phyloP scores from a whole-genome alignment of 2,113 vertebrate species.

The Lucifuga dentata region DNA sequence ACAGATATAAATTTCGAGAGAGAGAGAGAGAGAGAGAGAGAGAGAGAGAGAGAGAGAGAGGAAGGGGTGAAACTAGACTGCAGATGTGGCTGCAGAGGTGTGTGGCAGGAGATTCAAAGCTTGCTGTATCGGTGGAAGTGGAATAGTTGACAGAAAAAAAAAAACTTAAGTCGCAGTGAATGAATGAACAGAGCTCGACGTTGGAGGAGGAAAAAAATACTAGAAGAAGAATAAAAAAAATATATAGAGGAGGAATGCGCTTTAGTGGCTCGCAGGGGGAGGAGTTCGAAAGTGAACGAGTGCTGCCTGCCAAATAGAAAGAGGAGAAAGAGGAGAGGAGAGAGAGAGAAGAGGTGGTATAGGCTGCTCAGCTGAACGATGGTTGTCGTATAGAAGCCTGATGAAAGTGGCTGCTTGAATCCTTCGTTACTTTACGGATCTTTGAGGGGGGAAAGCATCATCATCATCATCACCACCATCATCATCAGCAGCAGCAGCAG shows the following conservation, averaged over 20 bases:
- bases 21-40: no score
- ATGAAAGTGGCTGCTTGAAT: constrained; percentile 61
- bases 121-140: constrained; percentile 33
- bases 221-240: no score
- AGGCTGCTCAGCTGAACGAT: constrained; percentile 62
- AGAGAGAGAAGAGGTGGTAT: constrained; percentile 58
- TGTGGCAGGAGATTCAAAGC: constrained; percentile 7
- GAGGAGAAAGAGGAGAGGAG: constrained; percentile 60
- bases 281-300: constrained; percentile 79
- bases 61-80: no score
- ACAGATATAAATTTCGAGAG: no score
- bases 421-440: constrained; percentile 32
- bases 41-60: neutral
- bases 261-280: constrained; percentile 74
- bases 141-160: constrained; percentile 33
- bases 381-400: constrained; percentile 66
- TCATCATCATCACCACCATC: no score
- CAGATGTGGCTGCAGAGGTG: no score
- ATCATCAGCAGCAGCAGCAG: constrained; percentile 40
- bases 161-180: constrained; percentile 55
- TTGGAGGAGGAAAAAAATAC: constrained; percentile 8
- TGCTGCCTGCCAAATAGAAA: constrained; percentile 78
- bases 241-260: constrained; percentile 75
- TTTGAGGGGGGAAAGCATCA: constrained; percentile 5
- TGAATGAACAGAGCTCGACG: constrained; percentile 47